Base-by-base conservation (phyloP, 2,797 vertebrate genomes). In the Lutjanus argentimaculatus region DNA sequence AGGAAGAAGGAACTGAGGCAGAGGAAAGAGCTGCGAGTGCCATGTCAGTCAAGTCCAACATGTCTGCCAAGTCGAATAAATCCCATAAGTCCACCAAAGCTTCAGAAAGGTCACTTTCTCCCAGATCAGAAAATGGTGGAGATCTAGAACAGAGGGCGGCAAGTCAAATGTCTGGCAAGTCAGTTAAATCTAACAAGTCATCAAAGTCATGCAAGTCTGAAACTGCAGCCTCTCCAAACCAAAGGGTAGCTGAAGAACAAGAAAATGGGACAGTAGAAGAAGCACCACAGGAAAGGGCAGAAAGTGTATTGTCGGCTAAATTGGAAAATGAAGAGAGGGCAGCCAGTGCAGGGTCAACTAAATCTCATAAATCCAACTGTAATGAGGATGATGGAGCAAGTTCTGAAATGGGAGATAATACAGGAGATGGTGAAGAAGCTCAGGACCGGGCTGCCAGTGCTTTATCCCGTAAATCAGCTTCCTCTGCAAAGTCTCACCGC, bases 11-110 rank as follows among this genome's bases (percentile, higher is more conserved):
- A 80, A 45, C 3, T 43, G 84, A 90, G 16, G 74, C 16, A 46
- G 85, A 90, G 52, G 85, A 87, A 43, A 88, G 87, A 82, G 67
- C 86, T 46, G 74, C 11, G 6, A 95, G 90, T 81, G 77, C 71
- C 36, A 74, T 88, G 65, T 95, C 94, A 76, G 78, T 75, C 22
- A 91, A 87, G 71, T 92, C 94, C 49, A 73, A 82, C 75, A 52
- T 81, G 57, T 91, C 93, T 59, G 78, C 73, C 67, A 92, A 82
- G 81, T 94, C 92, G 12, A 55, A 80, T 21, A 87, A 83, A 89
- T 91, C 91, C 67, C 36, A 43, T 55, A 86, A 85, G 59, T 87
- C 83, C 43, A 77, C 30, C 56, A 88, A 89, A 83, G 84, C 82
- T 80, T 80, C 75, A 7, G 79, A 92, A 69, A 77, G 80, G 73